A percentile compares a stretch with the other conserved stretches of the same genome.
phyloP scores from a whole-genome alignment of 2,797 vertebrate genomes.

The Siniperca undulata region DNA sequence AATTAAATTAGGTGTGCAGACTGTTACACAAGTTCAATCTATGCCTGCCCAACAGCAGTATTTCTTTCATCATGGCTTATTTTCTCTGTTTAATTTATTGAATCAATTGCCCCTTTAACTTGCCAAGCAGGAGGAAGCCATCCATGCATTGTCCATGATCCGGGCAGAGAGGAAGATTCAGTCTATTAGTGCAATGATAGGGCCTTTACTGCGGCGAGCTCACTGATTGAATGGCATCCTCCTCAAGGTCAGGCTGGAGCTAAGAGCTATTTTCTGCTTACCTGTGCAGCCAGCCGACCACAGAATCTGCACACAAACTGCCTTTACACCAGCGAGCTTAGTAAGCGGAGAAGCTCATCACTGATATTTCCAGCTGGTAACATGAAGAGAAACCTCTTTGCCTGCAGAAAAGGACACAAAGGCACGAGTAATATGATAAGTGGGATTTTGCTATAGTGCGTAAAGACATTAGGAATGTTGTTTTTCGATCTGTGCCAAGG shows the following conservation, averaged over 20 bases:
- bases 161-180: conserved; percentile 73
- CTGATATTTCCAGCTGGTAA: conserved; percentile 81
- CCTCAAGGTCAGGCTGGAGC: conserved; percentile 81
- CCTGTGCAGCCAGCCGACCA: conserved; percentile 82
- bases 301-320: conserved; percentile 77
- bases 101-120: conserved; percentile 80
- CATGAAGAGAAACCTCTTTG: conserved; percentile 76
- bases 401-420: conserved; percentile 80
- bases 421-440: conserved; percentile 80
- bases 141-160: conserved; percentile 79
- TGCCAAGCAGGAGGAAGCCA: conserved; percentile 74
- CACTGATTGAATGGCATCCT: conserved; percentile 82
- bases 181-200: conserved; percentile 83
- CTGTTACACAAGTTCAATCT: conserved; percentile 71
- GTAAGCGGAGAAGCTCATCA: conserved; percentile 78
- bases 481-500: conserved; percentile 61
- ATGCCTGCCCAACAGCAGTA: conserved; percentile 57
- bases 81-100: conserved; percentile 79
- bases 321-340: conserved; percentile 72
- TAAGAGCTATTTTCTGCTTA: conserved; percentile 85
- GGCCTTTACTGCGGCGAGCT: conserved; percentile 75
- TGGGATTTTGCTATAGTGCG: conserved; percentile 58
- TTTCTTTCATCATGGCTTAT: conserved; percentile 75
- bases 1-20: conserved; percentile 79
- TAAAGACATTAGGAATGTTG: conserved; percentile 75